These are phyloP conservation scores for Muschampia plurimacula DNA, from an alignment of 2,888 invertebrate species.

Conservation along the genomic window DNA sequence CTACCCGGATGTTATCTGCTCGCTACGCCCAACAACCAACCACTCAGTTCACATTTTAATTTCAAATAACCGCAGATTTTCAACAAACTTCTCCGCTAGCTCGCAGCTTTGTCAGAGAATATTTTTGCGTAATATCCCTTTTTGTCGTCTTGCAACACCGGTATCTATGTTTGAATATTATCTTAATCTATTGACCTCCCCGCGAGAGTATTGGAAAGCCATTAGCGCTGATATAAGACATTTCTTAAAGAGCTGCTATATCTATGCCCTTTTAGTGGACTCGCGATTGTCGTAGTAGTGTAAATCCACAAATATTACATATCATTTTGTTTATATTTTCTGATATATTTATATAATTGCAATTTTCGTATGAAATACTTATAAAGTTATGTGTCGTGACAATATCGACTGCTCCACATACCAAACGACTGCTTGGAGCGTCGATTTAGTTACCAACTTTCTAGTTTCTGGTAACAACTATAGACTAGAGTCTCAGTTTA, in stretches of 20 bases:
- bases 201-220: slow-evolving; percentile 35
- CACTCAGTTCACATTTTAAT: slow-evolving; percentile 65
- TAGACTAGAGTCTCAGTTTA: slow-evolving; percentile 28
- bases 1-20: slow-evolving; percentile 63
- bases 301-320: neutral
- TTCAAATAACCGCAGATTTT: slow-evolving; percentile 64
- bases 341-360: neutral
- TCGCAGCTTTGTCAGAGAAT: slow-evolving; percentile 55
- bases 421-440: slow-evolving; percentile 8
- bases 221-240: slow-evolving; percentile 29
- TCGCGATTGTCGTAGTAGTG: neutral
- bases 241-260: slow-evolving; percentile 12
- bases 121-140: slow-evolving; percentile 58
- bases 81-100: slow-evolving; percentile 53
- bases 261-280: slow-evolving; percentile 13
- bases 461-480: slow-evolving; percentile 33
- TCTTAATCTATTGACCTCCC: slow-evolving; percentile 38
- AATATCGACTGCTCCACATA: slow-evolving; percentile 29
- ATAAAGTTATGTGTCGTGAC: slow-evolving; percentile 28
- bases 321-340: neutral
- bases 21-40: slow-evolving; percentile 52
- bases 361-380: slow-evolving; percentile 6
- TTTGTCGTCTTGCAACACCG: slow-evolving; percentile 45
- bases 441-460: slow-evolving; percentile 37
- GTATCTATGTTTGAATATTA: slow-evolving; percentile 36